These are phyloP conservation scores for Babyrousa celebensis DNA, from an alignment of 2,797 vertebrate species.

Conservation along the genomic window DNA sequence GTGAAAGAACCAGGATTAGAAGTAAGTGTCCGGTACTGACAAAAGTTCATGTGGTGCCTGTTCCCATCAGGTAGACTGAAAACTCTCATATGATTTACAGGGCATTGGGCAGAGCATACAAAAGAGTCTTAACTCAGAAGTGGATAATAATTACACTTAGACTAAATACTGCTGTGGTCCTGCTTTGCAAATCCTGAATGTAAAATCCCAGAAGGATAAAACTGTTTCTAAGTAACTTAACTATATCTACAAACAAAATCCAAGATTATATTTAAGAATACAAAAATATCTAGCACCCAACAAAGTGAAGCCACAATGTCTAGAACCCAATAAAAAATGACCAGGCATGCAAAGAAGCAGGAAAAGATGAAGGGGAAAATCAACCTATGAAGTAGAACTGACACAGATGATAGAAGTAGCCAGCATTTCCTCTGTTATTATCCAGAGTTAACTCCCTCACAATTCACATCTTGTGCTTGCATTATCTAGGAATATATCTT, in stretches of 20 bases:
- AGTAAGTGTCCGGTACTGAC: not conserved
- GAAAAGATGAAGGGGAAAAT: not conserved
- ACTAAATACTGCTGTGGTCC: not conserved
- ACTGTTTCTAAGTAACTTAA: not conserved
- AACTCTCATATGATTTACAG: not conserved
- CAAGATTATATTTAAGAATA: not conserved
- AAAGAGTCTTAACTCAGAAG: not conserved
- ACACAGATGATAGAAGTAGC: not conserved
- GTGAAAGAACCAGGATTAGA: not conserved
- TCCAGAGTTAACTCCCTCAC: constrained; percentile 3
- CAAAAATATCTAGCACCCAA: not conserved
- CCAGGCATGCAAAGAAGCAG: not conserved
- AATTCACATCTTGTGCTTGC: not conserved
- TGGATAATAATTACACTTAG: not conserved
- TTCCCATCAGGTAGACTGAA: not conserved
- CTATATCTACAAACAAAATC: not conserved
- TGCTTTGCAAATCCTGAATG: not conserved
- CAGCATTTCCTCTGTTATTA: not conserved
- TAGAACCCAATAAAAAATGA: not conserved
- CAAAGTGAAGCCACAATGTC: constrained; percentile 4
- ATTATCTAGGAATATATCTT: not conserved
- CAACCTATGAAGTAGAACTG: not conserved
- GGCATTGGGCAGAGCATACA: not conserved
- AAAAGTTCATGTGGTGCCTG: not conserved
- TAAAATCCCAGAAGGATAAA: not conserved